Percentiles rank a stretch among this genome's conserved stretches.
Conservation (phyloP, 92 coral and sea anemone genomes). For the Virgularia gustaviana region DNA sequence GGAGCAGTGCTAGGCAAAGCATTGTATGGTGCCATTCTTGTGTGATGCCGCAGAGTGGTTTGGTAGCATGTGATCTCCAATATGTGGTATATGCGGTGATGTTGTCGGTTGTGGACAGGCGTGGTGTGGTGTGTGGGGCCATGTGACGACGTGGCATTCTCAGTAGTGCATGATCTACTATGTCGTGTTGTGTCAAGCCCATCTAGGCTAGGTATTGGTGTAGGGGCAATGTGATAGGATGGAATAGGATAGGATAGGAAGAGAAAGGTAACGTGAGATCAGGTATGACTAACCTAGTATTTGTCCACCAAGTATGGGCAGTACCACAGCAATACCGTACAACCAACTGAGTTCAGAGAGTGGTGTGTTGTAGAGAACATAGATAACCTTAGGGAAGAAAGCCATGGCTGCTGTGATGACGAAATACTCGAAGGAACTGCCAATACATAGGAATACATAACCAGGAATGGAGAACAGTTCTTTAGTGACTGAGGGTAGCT, state of each 20-base stretch:
- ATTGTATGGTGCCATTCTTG: too few relatives aligned
- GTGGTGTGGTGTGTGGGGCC: too few relatives aligned
- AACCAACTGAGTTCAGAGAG: constrained; percentile 26
- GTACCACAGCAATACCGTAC: constrained; percentile 10
- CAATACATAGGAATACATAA: constrained; percentile 15
- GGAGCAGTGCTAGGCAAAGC: too few relatives aligned
- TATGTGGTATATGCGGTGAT: too few relatives aligned
- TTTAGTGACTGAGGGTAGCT: constrained; percentile 6
- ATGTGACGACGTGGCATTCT: too few relatives aligned
- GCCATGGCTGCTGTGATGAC: constrained; percentile 58
- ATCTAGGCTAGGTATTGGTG: too few relatives aligned
- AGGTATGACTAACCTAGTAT: constrained; percentile 22
- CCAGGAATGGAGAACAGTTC: constrained; percentile 24
- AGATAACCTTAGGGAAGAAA: constrained; percentile 83
- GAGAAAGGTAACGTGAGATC: not conserved
- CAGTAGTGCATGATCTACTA: too few relatives aligned
- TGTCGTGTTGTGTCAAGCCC: too few relatives aligned
- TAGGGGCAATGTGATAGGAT: not conserved
- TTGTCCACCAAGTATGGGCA: constrained; percentile 25
- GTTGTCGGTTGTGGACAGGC: too few relatives aligned
- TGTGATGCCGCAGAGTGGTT: too few relatives aligned
- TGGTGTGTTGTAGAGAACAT: constrained; percentile 30
- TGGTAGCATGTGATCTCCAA: too few relatives aligned
- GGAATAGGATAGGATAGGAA: not conserved
- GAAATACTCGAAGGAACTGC: constrained; percentile 57